phyloP scores from a whole-genome alignment of 1,140 invertebrate genomes.

The Zaprionus capensis region DNA sequence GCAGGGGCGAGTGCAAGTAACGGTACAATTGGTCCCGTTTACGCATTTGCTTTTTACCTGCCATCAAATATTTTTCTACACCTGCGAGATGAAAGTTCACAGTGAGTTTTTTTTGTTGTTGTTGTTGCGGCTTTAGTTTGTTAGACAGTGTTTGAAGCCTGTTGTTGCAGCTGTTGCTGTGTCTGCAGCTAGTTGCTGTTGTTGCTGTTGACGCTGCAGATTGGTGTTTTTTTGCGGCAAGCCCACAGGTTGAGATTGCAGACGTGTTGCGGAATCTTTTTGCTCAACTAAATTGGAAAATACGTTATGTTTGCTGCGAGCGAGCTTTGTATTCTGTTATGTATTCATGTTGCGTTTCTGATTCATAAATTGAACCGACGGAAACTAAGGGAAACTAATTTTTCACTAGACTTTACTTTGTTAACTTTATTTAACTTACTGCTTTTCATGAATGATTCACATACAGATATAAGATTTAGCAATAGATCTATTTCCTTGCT shows the following conservation, averaged over 20 bases:
- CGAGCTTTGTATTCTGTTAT: background rate
- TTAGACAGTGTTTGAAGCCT: conserved; percentile 13
- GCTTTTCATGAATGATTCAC: background rate
- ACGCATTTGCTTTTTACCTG: conserved; percentile 26
- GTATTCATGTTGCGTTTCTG: background rate
- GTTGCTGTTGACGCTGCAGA: conserved; percentile 4
- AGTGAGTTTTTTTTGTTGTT: background rate
- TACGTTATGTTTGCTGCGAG: background rate
- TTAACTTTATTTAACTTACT: background rate
- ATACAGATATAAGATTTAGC: no score
- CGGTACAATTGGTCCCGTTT: conserved; percentile 32
- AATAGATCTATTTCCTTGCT: no score
- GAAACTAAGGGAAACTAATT: background rate
- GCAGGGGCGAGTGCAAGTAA: conserved; percentile 1
- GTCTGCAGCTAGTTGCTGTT: background rate
- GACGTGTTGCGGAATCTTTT: conserved; percentile 11
- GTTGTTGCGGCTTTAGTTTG: conserved; percentile 12
- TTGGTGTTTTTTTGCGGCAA: conserved; percentile 23
- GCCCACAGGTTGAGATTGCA: background rate
- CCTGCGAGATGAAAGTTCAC: conserved; percentile 11
- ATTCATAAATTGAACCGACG: conserved; percentile 1
- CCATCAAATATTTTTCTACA: conserved; percentile 8
- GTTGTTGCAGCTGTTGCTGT: conserved; percentile 7
- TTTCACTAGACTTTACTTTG: conserved; percentile 1
- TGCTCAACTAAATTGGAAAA: conserved; percentile 7